Conservation (phyloP, 2,797 vertebrate genomes). For the Muraenolepis orangiensis region DNA sequence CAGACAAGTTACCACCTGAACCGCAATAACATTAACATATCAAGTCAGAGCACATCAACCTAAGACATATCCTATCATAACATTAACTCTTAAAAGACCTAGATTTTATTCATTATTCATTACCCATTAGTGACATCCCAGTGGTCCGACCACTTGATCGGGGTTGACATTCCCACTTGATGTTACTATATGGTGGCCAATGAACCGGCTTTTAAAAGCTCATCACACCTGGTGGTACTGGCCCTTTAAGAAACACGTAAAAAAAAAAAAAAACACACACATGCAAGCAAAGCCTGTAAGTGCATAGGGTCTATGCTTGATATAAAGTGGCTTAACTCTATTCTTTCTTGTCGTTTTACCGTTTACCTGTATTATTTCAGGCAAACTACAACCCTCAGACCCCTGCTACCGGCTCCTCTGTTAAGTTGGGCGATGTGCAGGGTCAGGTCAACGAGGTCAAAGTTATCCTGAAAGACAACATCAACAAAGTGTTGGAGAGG, state of each 20-base stretch:
- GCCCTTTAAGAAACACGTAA: not conserved
- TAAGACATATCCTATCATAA: not conserved
- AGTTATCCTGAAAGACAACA: conserved; percentile 81
- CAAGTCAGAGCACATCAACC: not conserved
- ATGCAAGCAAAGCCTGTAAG: not conserved
- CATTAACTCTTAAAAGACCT: not conserved
- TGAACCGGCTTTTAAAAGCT: not conserved
- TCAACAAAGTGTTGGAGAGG: conserved; percentile 79
- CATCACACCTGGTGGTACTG: not conserved
- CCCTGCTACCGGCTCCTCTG: conserved; percentile 24
- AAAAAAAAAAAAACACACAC: not conserved
- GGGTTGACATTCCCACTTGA: not conserved
- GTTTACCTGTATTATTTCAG: conserved; percentile 46
- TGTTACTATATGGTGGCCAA: not conserved
- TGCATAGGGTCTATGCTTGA: not conserved
- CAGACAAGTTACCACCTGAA: not conserved
- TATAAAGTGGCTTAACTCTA: not conserved
- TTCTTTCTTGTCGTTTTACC: not conserved
- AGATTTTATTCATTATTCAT: not conserved
- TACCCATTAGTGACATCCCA: not conserved
- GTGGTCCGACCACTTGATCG: not conserved
- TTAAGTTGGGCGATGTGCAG: conserved; percentile 66
- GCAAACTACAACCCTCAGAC: conserved; percentile 42
- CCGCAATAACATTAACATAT: not conserved
- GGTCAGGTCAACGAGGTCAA: conserved; percentile 80